These are phyloP conservation scores for Onychostruthus taczanowskii DNA, from an alignment of 2,113 vertebrate genomes.

Conservation along the genomic window DNA sequence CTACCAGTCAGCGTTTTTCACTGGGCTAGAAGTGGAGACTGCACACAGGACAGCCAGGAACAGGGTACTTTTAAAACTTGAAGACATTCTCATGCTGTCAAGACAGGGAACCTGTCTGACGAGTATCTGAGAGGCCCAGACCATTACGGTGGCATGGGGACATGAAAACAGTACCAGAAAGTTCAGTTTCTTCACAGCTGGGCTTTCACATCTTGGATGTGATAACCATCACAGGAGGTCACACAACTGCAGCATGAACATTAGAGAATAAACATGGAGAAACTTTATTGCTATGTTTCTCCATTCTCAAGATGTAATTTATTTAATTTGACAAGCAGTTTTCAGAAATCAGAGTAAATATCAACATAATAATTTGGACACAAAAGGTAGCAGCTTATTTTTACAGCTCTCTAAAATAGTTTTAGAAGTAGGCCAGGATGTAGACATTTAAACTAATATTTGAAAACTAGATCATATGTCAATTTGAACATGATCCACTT, in stretches of 20 bases:
- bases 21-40: neutral
- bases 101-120: neutral
- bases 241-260: neutral
- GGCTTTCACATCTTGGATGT: neutral
- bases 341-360: neutral
- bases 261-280: too few species aligned
- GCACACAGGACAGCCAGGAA: neutral
- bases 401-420: neutral
- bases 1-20: neutral
- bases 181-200: neutral
- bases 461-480: neutral
- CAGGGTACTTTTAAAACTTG: neutral
- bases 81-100: neutral
- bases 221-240: neutral
- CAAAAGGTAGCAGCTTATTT: neutral
- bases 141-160: neutral
- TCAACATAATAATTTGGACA: neutral
- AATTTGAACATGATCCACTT: neutral
- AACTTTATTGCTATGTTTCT: neutral
- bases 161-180: neutral
- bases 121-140: neutral
- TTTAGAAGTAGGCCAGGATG: neutral
- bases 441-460: neutral
- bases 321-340: neutral
- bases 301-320: neutral